These are phyloP conservation scores for Ochotona curzoniae DNA, from an alignment of 2,113 vertebrate genomes.

Conservation along the genomic window DNA sequence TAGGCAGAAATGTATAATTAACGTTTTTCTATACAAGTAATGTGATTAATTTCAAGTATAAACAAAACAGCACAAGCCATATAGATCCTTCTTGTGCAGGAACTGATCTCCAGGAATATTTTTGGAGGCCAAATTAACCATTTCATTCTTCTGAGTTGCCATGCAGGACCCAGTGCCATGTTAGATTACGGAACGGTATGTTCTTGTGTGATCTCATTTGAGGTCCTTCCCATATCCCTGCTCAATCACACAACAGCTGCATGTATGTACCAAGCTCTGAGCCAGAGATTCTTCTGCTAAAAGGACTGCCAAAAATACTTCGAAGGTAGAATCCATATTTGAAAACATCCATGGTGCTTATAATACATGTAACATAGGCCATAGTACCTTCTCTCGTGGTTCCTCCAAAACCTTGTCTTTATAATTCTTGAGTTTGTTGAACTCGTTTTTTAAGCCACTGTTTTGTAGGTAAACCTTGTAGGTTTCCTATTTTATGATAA, in stretches of 20 bases:
- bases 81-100: neutral
- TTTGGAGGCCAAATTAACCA: neutral
- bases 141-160: neutral
- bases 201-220: neutral
- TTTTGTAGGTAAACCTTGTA: neutral
- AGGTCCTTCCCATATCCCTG: neutral
- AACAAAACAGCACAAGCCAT: neutral
- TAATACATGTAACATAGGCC: neutral
- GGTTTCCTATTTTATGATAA: neutral
- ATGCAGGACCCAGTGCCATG: neutral
- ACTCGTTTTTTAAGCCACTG: neutral
- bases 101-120: neutral
- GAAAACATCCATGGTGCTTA: neutral
- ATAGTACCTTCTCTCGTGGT: too few relatives aligned
- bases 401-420: neutral
- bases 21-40: neutral
- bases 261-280: neutral
- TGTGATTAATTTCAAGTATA: slow-evolving; percentile 25
- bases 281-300: neutral
- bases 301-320: neutral
- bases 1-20: neutral
- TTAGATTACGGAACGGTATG: neutral
- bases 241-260: neutral
- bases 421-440: neutral
- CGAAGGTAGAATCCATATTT: neutral